phyloP scores from a whole-genome alignment of 2,888 invertebrate species.

The Opisthograptis luteolata region DNA sequence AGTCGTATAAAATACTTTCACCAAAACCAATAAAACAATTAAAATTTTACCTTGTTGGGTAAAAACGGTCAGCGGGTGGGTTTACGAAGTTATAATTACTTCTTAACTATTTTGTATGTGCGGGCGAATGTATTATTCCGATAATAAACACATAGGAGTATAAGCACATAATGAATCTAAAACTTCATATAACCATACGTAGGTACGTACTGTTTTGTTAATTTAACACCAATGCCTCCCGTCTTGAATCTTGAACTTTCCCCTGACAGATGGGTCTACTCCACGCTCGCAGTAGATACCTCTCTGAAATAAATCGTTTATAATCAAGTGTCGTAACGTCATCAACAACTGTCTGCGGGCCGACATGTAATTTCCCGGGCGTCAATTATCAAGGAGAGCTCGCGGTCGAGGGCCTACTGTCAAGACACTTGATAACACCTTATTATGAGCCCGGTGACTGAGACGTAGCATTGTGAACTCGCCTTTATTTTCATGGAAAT shows the following conservation, averaged over 20 bases:
- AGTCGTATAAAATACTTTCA: no score
- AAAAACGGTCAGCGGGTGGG: no score
- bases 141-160: no score
- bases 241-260: slow-evolving; percentile 26
- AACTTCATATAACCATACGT: no score
- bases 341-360: slow-evolving; percentile 81
- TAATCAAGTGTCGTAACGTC: slow-evolving; percentile 81
- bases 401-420: slow-evolving; percentile 71
- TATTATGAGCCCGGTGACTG: slow-evolving; percentile 48
- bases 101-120: no score
- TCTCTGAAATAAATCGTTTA: slow-evolving; percentile 81
- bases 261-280: slow-evolving; percentile 28
- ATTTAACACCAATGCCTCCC: not conserved
- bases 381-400: slow-evolving; percentile 77
- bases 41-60: no score
- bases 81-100: no score
- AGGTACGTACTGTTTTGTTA: not conserved
- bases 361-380: slow-evolving; percentile 82
- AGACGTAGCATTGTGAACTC: slow-evolving; percentile 27
- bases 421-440: slow-evolving; percentile 72
- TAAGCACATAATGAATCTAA: no score
- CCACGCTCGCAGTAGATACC: slow-evolving; percentile 39
- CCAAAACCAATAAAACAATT: no score
- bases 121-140: no score
- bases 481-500: slow-evolving; percentile 9